Evolutionary conservation across 2,797 vertebrate species (phyloP).

Genomic region (Sternotherus odoratus): DNA sequence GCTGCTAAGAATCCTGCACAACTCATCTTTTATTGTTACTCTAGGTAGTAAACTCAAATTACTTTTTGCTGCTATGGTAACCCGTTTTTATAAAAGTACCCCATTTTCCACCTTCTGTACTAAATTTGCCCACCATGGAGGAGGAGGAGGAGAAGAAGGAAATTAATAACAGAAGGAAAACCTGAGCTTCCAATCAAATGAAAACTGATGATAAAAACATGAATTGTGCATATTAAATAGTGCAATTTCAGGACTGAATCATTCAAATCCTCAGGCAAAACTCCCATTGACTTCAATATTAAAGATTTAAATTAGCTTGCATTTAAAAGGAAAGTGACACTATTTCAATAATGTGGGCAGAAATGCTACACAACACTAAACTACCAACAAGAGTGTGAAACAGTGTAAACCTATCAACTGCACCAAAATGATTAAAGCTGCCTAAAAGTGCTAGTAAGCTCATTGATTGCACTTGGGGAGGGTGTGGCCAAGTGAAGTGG

Average conservation of each 20-base stretch:
- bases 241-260: neutral
- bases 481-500: neutral
- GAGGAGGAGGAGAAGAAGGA: neutral
- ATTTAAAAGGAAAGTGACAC: neutral
- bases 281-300: neutral
- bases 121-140: slow-evolving; percentile 21
- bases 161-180: neutral
- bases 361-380: neutral
- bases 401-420: neutral
- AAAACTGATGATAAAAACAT: neutral
- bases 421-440: neutral
- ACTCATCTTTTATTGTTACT: slow-evolving; percentile 38
- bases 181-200: neutral
- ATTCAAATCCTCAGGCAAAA: neutral
- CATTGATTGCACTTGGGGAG: neutral
- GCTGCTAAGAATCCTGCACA: neutral
- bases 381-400: neutral
- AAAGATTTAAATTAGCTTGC: neutral
- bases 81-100: neutral
- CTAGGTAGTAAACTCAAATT: slow-evolving; percentile 31
- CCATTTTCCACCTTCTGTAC: neutral
- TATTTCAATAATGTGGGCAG: neutral
- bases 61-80: slow-evolving; percentile 46
- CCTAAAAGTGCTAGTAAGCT: neutral
- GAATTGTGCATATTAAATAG: neutral